These are phyloP conservation scores for Petrosia ficiformis DNA, from an alignment of 37 sponge, comb jelly and placozoan genomes.

Conservation along the genomic window DNA sequence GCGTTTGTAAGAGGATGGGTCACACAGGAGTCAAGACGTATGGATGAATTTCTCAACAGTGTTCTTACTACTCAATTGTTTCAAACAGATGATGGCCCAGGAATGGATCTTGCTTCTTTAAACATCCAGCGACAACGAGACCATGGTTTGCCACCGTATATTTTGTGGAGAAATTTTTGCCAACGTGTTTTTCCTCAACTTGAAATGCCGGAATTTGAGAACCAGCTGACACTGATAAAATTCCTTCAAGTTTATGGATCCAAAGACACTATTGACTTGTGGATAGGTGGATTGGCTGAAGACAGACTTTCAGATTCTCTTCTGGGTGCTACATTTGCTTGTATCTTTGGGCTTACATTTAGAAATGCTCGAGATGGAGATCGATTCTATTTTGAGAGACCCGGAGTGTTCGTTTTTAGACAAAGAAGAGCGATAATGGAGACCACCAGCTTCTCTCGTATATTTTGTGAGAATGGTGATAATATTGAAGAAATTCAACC, in stretches of 20 bases:
- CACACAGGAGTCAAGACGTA: slow-evolving; percentile 23
- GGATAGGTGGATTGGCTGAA: slow-evolving; percentile 80
- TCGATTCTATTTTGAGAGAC: slow-evolving; percentile 81
- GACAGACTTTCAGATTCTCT: slow-evolving; percentile 53
- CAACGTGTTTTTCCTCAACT: background rate
- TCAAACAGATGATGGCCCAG: slow-evolving; percentile 10
- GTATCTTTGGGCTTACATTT: slow-evolving; percentile 84
- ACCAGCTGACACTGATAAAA: slow-evolving; percentile 8
- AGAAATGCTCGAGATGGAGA: slow-evolving; percentile 79
- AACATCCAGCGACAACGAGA: slow-evolving; percentile 91
- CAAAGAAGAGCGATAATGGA: slow-evolving; percentile 55
- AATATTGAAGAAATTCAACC: slow-evolving; percentile 61
- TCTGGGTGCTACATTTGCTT: slow-evolving; percentile 86
- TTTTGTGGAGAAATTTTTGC: slow-evolving; percentile 70
- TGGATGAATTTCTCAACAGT: slow-evolving; percentile 74
- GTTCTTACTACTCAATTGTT: slow-evolving; percentile 70
- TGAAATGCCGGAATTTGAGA: slow-evolving; percentile 23
- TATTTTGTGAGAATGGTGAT: slow-evolving; percentile 88
- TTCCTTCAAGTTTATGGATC: slow-evolving; percentile 57
- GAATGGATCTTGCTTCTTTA: slow-evolving; percentile 78
- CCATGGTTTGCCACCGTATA: slow-evolving; percentile 84
- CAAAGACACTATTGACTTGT: slow-evolving; percentile 62
- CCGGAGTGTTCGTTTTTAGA: slow-evolving; percentile 70
- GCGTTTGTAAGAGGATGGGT: slow-evolving; percentile 75
- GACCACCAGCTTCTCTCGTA: slow-evolving; percentile 55